These are phyloP conservation scores for Leptopilina clavipes DNA, from an alignment of 1,140 invertebrate species.

Conservation along the genomic window DNA sequence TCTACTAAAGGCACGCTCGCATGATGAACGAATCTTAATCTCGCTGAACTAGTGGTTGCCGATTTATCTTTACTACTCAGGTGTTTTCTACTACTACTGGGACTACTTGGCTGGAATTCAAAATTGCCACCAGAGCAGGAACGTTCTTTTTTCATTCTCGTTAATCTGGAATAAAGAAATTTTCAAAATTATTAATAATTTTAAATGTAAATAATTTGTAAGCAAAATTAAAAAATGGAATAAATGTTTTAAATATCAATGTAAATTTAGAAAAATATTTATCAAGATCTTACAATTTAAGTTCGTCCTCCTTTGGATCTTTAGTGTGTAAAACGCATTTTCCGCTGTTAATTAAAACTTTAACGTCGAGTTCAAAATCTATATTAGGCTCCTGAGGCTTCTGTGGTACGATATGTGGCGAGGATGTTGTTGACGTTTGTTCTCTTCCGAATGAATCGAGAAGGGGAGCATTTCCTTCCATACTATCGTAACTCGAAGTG, in stretches of 20 bases:
- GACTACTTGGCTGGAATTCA: constrained; percentile 77
- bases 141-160: constrained; percentile 81
- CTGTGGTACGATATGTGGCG: constrained; percentile 71
- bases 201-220: no score
- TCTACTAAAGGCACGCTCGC: constrained; percentile 79
- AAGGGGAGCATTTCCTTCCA: constrained; percentile 70
- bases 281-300: constrained; percentile 73
- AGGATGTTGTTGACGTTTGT: constrained; percentile 68
- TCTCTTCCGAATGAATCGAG: constrained; percentile 67
- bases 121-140: constrained; percentile 83
- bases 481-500: constrained; percentile 72
- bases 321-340: constrained; percentile 98
- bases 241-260: no score
- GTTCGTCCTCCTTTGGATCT: constrained; percentile 85
- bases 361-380: constrained; percentile 96
- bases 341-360: constrained; percentile 96
- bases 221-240: no score
- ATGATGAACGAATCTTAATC: constrained; percentile 73
- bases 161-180: constrained; percentile 64
- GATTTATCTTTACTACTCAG: constrained; percentile 72
- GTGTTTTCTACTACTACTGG: constrained; percentile 73
- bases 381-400: constrained; percentile 93
- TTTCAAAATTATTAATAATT: no score
- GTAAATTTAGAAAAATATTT: background rate
- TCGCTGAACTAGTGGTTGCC: constrained; percentile 70